Evolutionary conservation across 2,797 vertebrate genomes (phyloP).

Genomic region (Gambelia wislizenii): DNA sequence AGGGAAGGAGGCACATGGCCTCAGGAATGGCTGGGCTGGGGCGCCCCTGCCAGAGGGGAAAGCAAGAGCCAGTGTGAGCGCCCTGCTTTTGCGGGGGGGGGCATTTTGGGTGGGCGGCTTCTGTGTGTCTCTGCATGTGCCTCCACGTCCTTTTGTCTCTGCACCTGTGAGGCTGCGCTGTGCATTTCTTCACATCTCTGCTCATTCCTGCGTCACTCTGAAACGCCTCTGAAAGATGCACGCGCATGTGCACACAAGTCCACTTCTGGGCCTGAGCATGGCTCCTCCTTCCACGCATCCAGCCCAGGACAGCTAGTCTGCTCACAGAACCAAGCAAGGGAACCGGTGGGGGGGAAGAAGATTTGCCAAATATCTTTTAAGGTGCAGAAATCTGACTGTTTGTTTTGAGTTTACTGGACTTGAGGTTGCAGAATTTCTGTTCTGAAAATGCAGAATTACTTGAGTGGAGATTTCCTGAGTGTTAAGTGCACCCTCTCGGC

Average conservation of each 20-base stretch:
- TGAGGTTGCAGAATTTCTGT: neutral
- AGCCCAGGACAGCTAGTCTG: neutral
- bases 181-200: conserved; percentile 1
- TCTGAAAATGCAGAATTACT: neutral
- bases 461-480: neutral
- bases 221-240: neutral
- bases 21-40: neutral
- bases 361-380: neutral
- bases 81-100: neutral
- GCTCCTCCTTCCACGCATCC: neutral
- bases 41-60: neutral
- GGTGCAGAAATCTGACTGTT: neutral
- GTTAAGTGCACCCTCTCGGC: neutral
- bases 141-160: conserved; percentile 5
- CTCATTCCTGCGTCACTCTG: neutral
- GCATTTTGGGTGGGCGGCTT: conserved; percentile 20
- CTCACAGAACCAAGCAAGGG: neutral
- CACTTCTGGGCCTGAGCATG: neutral
- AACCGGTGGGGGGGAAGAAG: neutral
- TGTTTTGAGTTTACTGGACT: too few relatives aligned
- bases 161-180: conserved; percentile 1
- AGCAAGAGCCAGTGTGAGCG: neutral
- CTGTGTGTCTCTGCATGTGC: conserved; percentile 11
- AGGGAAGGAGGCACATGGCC: neutral
- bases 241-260: neutral